Percentiles rank a stretch among this genome's conserved stretches.
These are phyloP conservation scores for Sprattus sprattus DNA, from an alignment of 2,113 vertebrate genomes.

Conservation along the genomic window DNA sequence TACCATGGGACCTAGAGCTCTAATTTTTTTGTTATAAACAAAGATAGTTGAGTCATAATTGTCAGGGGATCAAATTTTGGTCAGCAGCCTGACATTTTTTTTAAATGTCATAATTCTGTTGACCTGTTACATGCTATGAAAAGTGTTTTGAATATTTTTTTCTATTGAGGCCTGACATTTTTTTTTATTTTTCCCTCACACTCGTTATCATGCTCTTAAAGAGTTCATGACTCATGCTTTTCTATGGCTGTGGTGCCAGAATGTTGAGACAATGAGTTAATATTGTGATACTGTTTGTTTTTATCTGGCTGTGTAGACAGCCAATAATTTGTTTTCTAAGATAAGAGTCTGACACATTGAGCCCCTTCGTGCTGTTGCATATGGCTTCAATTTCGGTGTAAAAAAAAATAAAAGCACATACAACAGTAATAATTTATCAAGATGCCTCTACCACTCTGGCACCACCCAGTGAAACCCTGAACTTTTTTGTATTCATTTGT, in stretches of 20 bases:
- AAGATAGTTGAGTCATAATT: background rate
- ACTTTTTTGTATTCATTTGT: slow-evolving; percentile 4
- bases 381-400: background rate
- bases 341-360: background rate
- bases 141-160: background rate
- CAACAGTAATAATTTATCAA: background rate
- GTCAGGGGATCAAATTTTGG: background rate
- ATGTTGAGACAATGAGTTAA: background rate
- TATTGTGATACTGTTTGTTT: background rate
- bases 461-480: background rate
- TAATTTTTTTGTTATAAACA: background rate
- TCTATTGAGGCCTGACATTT: background rate
- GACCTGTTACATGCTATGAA: background rate
- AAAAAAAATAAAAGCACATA: background rate
- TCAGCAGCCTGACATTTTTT: background rate
- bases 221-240: background rate
- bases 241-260: background rate
- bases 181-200: background rate
- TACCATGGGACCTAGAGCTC: slow-evolving; percentile 15
- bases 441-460: background rate
- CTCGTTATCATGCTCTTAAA: slow-evolving; percentile 3
- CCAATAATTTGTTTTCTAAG: background rate
- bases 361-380: background rate
- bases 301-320: background rate
- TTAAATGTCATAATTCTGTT: background rate